Evolutionary conservation across 2,888 invertebrate species (phyloP), one percentile per base, ranked within the genome.

Genomic region (Seira ritae): DNA sequence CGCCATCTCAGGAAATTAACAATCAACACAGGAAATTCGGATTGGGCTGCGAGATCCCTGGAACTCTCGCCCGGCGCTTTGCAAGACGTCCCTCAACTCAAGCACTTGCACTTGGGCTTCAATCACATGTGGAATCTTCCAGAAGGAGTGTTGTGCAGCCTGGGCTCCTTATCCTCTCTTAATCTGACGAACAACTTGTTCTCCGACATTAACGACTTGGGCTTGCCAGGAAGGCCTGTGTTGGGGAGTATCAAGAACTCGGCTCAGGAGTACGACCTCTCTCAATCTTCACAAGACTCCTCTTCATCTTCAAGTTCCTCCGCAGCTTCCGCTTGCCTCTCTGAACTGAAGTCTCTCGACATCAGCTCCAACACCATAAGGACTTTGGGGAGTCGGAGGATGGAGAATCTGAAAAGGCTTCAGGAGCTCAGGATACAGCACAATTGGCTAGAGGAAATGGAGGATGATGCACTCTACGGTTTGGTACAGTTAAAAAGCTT

Each of bases 71-170:
- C 94, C 62, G 94, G 95, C 89, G 94, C 95, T 86, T 94, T 97
- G 90, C 93, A 94, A 85, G 93, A 96, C 85, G 92, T 97, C 88
- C 93, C 94, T 90, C 96, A 96, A 91, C 92, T 97, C 72, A 95
- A 95, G 90, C 93, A 93, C 81, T 92, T 97, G 89, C 95, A 96
- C 91, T 92, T 97, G 91, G 94, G 94, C 90, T 94, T 95, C 91
- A 97, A 96, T 92, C 96, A 96, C 92, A 93, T 97, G 87, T 93
- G 95, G 89, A 94, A 94, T 87, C 91, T 97, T 90, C 96, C 96
- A 66, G 94, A 95, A 88, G 89, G 93, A 94, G 86, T 88, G 17
- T 94, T 96, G 90, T 96, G 95, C 90, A 94, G 94, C 42, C 91
- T 95, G 75, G 42, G 82, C 15, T 93, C 93, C 90, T 92, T 96